Evolutionary conservation across 2,888 invertebrate genomes (phyloP), one percentile per base, ranked within the genome.

Genomic region (Plusia festucae): DNA sequence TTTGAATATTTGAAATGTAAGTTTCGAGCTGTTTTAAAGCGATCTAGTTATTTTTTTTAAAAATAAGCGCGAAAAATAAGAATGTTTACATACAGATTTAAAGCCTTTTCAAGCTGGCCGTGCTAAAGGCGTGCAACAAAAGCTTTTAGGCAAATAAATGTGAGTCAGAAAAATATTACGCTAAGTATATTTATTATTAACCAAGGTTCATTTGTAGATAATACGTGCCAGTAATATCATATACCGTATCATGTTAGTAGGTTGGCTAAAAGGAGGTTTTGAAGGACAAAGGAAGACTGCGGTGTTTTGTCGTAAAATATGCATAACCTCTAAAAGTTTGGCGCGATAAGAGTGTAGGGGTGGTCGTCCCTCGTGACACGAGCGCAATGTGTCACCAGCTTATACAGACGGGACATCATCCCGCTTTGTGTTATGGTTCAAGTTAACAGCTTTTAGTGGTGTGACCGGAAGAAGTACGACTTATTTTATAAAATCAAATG

Each of bases 251-350:
- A 68, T 62, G 63, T 65, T 60, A 61, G 52, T 49, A n/a, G 61
- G 55, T 32, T n/a, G 34, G 59, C 64, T 59, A 24, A 68, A 59
- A 68, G 66, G 73, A 65, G 55, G 34, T 57, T 65, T 59, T 68
- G 20, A 34, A 49, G 51, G 30, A 69, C 66, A 79, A 72, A 66
- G 30, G 61, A 65, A 69, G 59, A 76, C 73, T 59, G 53, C 34
- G 63, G 57, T 65, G 46, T 49, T 46, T n/a, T 20, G 53, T 49
- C 16, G 59, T 75, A 61, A 71, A 78, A 68, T 73, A 77, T 73
- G 73, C 53, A 73, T 58, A 51, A 44, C 49, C 51, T 70, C 66
- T 64, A 68, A 73, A 75, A 75, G 77, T 75, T 69, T 22, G 8
- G n/a, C 52, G 59, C 60, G 73, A 75, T 77, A 68, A 60, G 62